These are phyloP conservation scores for Heterotis niloticus DNA, from an alignment of 2,113 vertebrate species.

Conservation along the genomic window DNA sequence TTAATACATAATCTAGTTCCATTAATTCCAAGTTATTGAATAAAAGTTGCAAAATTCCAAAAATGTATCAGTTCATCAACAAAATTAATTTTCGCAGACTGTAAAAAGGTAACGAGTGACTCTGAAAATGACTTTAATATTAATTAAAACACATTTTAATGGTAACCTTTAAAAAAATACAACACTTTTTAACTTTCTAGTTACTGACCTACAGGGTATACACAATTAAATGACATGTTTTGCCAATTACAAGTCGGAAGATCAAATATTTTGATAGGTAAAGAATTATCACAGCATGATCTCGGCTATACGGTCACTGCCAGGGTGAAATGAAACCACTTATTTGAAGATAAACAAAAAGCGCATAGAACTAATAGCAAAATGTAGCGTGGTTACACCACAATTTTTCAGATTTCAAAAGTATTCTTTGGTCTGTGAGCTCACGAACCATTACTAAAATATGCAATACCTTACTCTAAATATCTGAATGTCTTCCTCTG, in stretches of 20 bases:
- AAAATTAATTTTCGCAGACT: constrained; percentile 29
- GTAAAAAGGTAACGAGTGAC: constrained; percentile 2
- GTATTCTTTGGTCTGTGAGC: too few species aligned
- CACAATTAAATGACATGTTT: not conserved
- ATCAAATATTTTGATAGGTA: not conserved
- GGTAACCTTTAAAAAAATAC: not conserved
- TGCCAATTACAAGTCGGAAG: not conserved
- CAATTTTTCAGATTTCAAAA: too few species aligned
- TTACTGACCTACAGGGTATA: not conserved
- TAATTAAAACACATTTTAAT: too few species aligned
- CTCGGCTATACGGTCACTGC: too few species aligned
- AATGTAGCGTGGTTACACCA: too few species aligned
- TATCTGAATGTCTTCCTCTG: constrained; percentile 19
- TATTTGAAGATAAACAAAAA: too few species aligned
- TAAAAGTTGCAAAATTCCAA: constrained; percentile 18
- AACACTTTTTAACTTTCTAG: constrained; percentile 21
- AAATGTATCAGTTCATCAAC: constrained; percentile 38
- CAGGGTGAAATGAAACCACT: too few species aligned
- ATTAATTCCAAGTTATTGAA: constrained; percentile 35
- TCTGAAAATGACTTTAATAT: not conserved
- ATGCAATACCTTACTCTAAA: constrained; percentile 1
- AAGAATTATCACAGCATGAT: too few species aligned
- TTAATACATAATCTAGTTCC: constrained; percentile 30
- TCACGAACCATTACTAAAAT: not conserved
- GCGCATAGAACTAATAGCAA: too few species aligned